Percentiles rank a stretch among this genome's conserved stretches.
Evolutionary conservation across 2,797 vertebrate genomes (phyloP).

Genomic region (Cyclura pinguis): DNA sequence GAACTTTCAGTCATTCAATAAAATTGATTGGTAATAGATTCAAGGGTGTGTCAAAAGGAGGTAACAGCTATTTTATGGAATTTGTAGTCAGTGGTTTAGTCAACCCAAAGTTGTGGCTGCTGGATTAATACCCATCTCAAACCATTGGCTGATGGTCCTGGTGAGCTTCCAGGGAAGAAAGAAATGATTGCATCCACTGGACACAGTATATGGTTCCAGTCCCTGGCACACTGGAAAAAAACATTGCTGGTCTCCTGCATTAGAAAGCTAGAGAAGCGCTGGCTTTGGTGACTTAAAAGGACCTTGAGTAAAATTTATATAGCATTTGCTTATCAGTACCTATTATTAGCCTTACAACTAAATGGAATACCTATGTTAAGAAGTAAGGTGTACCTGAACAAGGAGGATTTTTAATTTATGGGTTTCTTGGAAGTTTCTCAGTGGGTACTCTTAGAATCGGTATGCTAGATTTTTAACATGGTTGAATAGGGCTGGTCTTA

Average conservation of each 20-base stretch:
- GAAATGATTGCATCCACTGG: too few species aligned
- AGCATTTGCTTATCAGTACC: not conserved
- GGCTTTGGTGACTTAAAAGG: not conserved
- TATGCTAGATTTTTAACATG: not conserved
- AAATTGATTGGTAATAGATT: not conserved
- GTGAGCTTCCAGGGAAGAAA: too few species aligned
- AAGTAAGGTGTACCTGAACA: not conserved
- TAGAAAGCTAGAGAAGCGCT: not conserved
- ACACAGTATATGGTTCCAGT: not conserved
- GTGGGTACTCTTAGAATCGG: not conserved
- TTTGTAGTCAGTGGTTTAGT: not conserved
- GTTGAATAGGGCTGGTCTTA: not conserved
- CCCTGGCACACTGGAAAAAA: not conserved
- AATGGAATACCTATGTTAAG: not conserved
- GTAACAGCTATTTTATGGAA: not conserved
- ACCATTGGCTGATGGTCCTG: too few species aligned
- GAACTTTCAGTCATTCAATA: not conserved
- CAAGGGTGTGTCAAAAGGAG: not conserved
- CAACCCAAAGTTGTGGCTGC: not conserved
- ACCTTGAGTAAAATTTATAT: not conserved
- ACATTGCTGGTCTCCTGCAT: too few species aligned
- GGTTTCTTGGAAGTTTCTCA: not conserved
- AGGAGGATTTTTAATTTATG: not conserved
- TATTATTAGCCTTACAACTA: not conserved
- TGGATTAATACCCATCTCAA: not conserved